These are phyloP conservation scores for Scleropages formosus DNA, from an alignment of 2,797 vertebrate species.

Conservation along the genomic window DNA sequence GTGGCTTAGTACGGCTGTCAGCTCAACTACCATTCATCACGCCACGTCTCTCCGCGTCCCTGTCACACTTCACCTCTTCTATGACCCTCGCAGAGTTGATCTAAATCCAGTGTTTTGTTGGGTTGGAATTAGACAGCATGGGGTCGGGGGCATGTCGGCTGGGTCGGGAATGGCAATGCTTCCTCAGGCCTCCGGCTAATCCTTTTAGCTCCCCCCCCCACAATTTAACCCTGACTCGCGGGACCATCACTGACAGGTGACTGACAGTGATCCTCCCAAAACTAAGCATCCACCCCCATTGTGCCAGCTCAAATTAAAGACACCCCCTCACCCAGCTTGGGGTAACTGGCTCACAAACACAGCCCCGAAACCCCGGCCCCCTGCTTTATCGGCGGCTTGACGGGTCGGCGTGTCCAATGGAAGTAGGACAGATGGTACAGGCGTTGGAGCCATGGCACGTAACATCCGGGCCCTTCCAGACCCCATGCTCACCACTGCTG, in stretches of 20 bases:
- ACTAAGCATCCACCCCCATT: slow-evolving; percentile 4
- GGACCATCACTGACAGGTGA: neutral
- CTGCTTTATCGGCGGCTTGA: neutral
- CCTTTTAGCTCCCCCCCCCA: neutral
- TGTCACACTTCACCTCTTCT: neutral
- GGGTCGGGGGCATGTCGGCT: neutral
- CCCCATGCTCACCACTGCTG: neutral
- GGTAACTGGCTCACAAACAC: neutral
- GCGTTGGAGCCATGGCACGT: neutral
- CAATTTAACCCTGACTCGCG: neutral
- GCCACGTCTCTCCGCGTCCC: neutral
- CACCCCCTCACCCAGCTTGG: neutral
- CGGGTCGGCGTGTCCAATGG: neutral
- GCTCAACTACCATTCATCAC: neutral
- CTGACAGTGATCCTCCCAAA: slow-evolving; percentile 6
- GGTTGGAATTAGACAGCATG: neutral
- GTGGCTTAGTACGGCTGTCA: neutral
- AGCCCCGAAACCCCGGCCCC: slow-evolving; percentile 8
- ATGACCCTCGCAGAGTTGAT: neutral
- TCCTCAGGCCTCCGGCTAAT: neutral
- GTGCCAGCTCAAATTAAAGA: slow-evolving; percentile 7
- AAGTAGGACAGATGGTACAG: slow-evolving; percentile 18
- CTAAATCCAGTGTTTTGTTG: neutral
- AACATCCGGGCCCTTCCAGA: neutral
- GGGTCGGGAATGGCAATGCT: neutral